Evolutionary conservation across 2,888 invertebrate genomes (phyloP).

Genomic region (Apeira syringaria): DNA sequence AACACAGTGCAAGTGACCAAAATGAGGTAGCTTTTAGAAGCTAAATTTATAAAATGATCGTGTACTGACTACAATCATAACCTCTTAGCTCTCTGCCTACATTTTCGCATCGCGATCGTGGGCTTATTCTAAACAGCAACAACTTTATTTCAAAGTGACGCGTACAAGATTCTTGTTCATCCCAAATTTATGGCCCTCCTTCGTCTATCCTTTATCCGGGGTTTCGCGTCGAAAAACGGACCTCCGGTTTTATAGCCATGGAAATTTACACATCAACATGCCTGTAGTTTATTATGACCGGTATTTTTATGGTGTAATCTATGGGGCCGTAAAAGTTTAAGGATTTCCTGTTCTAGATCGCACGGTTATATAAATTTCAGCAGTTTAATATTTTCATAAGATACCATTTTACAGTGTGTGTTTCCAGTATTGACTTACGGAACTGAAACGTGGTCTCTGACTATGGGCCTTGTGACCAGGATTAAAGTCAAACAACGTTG

Average conservation of each 20-base stretch:
- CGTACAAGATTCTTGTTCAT: slow-evolving; percentile 56
- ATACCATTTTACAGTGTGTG: no score
- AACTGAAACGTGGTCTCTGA: no score
- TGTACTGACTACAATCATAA: no score
- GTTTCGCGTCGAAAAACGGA: slow-evolving; percentile 39
- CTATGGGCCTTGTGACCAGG: no score
- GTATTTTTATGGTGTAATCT: slow-evolving; percentile 27
- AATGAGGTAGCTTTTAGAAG: no score
- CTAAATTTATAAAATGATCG: no score
- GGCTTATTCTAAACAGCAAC: slow-evolving; percentile 52
- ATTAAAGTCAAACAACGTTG: no score
- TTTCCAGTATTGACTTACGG: no score
- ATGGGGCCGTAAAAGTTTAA: slow-evolving; percentile 27
- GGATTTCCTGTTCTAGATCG: slow-evolving; percentile 11
- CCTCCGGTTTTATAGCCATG: slow-evolving; percentile 41
- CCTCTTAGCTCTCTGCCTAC: slow-evolving; percentile 29
- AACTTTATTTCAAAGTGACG: slow-evolving; percentile 69
- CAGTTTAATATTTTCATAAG: no score
- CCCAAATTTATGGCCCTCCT: slow-evolving; percentile 56
- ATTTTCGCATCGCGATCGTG: slow-evolving; percentile 34
- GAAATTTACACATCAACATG: slow-evolving; percentile 45
- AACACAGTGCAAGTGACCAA: no score
- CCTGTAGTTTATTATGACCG: slow-evolving; percentile 29
- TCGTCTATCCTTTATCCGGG: slow-evolving; percentile 44
- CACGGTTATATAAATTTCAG: slow-evolving; percentile 4